These are phyloP conservation scores for Machaerirhynchus nigripectus DNA, from an alignment of 2,113 vertebrate species.

Conservation along the genomic window DNA sequence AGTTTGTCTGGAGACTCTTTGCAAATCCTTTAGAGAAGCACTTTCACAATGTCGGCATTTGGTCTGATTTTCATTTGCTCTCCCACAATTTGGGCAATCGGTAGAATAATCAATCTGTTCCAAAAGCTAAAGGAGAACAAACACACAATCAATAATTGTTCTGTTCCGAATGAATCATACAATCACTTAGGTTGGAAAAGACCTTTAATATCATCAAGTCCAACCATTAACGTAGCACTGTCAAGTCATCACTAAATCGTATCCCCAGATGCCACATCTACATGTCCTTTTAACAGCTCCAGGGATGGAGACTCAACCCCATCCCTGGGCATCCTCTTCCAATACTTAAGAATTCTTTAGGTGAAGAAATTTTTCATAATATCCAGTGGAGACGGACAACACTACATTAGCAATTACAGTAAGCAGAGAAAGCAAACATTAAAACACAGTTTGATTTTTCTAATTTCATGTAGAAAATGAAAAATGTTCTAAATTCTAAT, in stretches of 20 bases:
- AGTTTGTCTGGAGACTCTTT: slow-evolving; percentile 73
- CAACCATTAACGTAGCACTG: background rate
- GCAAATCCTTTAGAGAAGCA: slow-evolving; percentile 65
- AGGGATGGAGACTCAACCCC: background rate
- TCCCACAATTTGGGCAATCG: slow-evolving; percentile 79
- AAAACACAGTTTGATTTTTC: background rate
- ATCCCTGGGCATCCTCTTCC: background rate
- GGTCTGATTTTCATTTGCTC: slow-evolving; percentile 76
- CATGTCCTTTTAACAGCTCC: background rate
- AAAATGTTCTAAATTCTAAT: background rate
- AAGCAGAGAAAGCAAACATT: background rate
- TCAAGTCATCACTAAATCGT: background rate
- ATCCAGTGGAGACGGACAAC: background rate
- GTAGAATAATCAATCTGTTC: slow-evolving; percentile 72
- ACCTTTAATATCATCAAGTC: background rate
- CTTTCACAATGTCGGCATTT: slow-evolving; percentile 82
- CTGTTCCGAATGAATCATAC: background rate
- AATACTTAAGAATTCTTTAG: background rate
- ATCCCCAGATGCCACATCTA: background rate
- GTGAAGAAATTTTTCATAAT: background rate
- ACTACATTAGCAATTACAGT: background rate
- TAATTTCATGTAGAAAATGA: background rate
- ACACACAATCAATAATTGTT: background rate
- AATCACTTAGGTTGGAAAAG: background rate
- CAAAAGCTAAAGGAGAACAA: slow-evolving; percentile 64